Conservation (phyloP, 1,140 invertebrate species). For the Drosophila pandora region DNA sequence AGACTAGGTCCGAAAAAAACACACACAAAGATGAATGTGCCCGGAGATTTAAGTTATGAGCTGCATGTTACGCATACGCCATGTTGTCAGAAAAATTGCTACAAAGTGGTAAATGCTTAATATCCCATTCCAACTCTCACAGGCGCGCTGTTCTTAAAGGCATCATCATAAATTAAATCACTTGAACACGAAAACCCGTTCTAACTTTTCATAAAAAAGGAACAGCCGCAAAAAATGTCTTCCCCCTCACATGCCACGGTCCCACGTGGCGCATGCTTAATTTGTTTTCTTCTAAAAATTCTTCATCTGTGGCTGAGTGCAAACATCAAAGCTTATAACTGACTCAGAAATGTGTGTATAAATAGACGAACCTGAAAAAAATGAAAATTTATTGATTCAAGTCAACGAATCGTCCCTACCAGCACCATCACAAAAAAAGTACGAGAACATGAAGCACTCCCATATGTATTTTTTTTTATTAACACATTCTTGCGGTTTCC, state of each 20-base stretch:
- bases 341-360: not conserved
- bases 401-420: not conserved
- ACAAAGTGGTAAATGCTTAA: slow-evolving; percentile 2
- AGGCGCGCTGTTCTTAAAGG: not conserved
- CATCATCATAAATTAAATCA: not conserved
- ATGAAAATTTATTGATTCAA: not conserved
- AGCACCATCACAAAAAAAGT: not conserved
- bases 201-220: not conserved
- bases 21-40: slow-evolving; percentile 1
- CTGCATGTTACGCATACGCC: slow-evolving; percentile 5
- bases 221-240: not conserved
- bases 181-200: not conserved
- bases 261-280: slow-evolving; percentile 1
- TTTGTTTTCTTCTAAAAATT: not conserved
- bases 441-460: not conserved
- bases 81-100: slow-evolving; percentile 5
- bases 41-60: slow-evolving; percentile 1
- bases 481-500: no score
- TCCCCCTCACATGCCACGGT: not conserved
- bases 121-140: not conserved
- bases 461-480: not conserved
- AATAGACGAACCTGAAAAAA: slow-evolving; percentile 1
- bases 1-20: slow-evolving; percentile 1
- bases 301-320: not conserved
- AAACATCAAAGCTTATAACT: slow-evolving; percentile 1